phyloP scores from a whole-genome alignment of 2,888 invertebrate species.

The Criorhina ranunculi region DNA sequence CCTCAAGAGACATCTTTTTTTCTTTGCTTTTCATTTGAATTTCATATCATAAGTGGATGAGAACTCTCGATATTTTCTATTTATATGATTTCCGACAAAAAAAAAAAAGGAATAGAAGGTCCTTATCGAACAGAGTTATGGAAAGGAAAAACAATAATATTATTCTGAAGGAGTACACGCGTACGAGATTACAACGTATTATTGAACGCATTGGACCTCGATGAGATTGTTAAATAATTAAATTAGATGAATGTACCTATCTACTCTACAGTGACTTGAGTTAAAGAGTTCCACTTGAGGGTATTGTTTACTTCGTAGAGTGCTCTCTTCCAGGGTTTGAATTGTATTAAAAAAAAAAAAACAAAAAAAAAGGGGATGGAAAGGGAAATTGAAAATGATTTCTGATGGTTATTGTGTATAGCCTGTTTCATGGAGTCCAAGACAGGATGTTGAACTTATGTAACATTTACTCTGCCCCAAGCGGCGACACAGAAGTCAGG shows the following conservation, averaged over 20 bases:
- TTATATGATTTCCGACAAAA: constrained; percentile 18
- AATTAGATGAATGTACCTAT: constrained; percentile 33
- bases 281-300: neutral
- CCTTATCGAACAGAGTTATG: neutral
- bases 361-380: neutral
- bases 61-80: constrained; percentile 18
- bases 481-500: too few species aligned
- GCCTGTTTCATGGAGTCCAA: neutral
- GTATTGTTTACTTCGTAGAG: constrained; percentile 1
- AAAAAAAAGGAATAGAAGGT: constrained; percentile 10
- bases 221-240: constrained; percentile 43
- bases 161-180: constrained; percentile 39
- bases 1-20: neutral
- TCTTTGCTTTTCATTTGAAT: constrained; percentile 1
- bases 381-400: neutral
- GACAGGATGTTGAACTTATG: too few species aligned
- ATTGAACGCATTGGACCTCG: constrained; percentile 27
- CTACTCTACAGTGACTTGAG: neutral
- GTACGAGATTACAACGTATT: constrained; percentile 38
- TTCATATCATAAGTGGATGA: neutral
- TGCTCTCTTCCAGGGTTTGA: neutral
- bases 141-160: constrained; percentile 53
- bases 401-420: too few species aligned
- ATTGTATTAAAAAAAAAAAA: too few species aligned
- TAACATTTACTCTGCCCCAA: too few species aligned